Evolutionary conservation across 2,797 vertebrate genomes (phyloP), one percentile per base, ranked within the genome.

Genomic region (Micrastur ruficollis): DNA sequence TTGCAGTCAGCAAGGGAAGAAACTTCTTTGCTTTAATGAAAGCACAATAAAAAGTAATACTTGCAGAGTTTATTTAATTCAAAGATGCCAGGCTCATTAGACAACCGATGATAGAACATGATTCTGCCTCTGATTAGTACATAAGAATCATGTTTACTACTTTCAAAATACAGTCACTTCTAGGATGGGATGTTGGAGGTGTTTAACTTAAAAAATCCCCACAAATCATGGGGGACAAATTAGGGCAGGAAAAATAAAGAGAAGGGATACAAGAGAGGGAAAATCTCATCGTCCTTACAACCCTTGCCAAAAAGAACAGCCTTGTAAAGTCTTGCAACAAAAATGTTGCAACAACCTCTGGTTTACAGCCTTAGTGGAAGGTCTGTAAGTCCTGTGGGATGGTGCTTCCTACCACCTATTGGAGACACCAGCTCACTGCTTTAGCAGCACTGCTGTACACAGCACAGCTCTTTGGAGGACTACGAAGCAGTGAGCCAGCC

Each of bases 1-100:
- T 71, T 85, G n/a, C 79, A 62, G 42, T 87, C 71, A 87, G 32
- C 23, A 65, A 94, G 75, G 31, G 56, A 91, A 78, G 88, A 83
- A 93, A 92, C 38, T 83, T 78, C 58, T 79, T 85, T 91, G 49
- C 38, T 95, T 94, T 90, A 94, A 93, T 90, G 81, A 95, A 95
- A 91, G 62, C 53, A 75, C 49, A 91, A 82, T 91, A 90, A 93
- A 93, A 96, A 92, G 86, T 91, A 91, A 94, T 84, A 93, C 68
- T 93, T 83, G 34, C 42, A 78, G 87, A 83, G 85, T 81, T 94
- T 96, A 90, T 94, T 88, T 96, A 93, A 94, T 92, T 92, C 63
- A 74, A 80, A 90, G 61, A 92, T 89, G 26, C 55, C 76, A 80
- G 40, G 68, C 66, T 94, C 14, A 8, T 84, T 94, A 90, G 93